A percentile compares a stretch with the other conserved stretches of the same genome.
phyloP scores from a whole-genome alignment of 2,797 vertebrate species.

The Semotilus atromaculatus region DNA sequence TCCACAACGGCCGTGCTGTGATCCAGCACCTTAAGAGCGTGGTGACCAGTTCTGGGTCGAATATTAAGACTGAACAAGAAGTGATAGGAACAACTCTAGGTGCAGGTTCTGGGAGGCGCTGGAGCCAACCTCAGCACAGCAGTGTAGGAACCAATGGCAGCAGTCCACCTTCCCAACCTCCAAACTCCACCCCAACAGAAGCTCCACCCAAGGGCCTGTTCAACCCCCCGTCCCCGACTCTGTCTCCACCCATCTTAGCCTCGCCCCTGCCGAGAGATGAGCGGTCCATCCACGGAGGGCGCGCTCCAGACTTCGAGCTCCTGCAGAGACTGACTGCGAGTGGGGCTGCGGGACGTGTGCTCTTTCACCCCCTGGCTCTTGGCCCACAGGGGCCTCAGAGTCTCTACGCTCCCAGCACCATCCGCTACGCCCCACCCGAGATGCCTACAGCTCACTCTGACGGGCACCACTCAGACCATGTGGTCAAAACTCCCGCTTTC shows the following conservation, averaged over 20 bases:
- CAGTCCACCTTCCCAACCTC: constrained; percentile 77
- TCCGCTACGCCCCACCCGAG: constrained; percentile 89
- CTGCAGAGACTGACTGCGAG: constrained; percentile 81
- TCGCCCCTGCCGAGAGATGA: constrained; percentile 81
- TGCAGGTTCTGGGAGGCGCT: constrained; percentile 63
- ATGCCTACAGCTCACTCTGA: constrained; percentile 80
- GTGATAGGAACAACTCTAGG: constrained; percentile 68
- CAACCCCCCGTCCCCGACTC: constrained; percentile 76
- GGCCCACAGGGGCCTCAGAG: constrained; percentile 82
- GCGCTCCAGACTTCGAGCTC: constrained; percentile 78
- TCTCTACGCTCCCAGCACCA: constrained; percentile 88
- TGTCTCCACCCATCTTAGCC: constrained; percentile 78
- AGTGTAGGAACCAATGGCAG: constrained; percentile 77
- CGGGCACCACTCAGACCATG: constrained; percentile 69
- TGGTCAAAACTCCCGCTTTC: constrained; percentile 72
- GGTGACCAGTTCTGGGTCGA: constrained; percentile 70
- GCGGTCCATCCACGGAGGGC: constrained; percentile 65
- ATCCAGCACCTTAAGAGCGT: constrained; percentile 84
- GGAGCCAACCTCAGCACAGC: constrained; percentile 66
- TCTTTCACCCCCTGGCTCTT: constrained; percentile 82
- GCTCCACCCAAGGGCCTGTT: constrained; percentile 73
- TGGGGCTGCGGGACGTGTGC: constrained; percentile 82
- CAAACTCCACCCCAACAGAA: constrained; percentile 78
- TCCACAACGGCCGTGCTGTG: constrained; percentile 79
- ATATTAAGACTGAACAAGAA: constrained; percentile 83